Evolutionary conservation across 2,113 vertebrate genomes (phyloP).

Genomic region (Nipponia nippon): DNA sequence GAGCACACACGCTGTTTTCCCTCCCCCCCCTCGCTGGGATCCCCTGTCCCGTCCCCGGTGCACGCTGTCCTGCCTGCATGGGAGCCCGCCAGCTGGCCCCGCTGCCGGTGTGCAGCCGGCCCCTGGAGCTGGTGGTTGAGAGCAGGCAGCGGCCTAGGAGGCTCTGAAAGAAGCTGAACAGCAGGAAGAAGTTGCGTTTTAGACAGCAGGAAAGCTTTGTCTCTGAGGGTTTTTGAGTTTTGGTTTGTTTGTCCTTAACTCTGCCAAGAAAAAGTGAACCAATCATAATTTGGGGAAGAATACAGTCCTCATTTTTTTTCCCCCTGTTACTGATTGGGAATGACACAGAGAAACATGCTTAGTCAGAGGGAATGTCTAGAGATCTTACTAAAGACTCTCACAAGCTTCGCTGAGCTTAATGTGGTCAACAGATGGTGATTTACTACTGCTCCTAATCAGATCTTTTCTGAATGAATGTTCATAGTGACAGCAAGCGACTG

Average conservation of each 20-base stretch:
- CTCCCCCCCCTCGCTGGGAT: accelerated
- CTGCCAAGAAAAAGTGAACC: not conserved
- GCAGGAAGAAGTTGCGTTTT: not conserved
- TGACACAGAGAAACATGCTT: not conserved
- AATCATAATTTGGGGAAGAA: not conserved
- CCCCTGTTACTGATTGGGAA: not conserved
- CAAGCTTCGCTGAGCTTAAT: not conserved
- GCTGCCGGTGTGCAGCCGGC: accelerated
- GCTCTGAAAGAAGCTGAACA: not conserved
- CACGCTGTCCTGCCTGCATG: accelerated
- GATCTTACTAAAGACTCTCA: not conserved
- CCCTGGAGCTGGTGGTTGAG: not conserved
- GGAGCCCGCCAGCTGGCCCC: not conserved
- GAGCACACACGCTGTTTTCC: not conserved
- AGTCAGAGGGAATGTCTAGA: not conserved
- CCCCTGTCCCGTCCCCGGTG: accelerated
- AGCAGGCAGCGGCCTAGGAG: not conserved
- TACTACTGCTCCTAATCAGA: not conserved
- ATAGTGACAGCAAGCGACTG: not conserved
- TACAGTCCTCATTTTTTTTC: not conserved
- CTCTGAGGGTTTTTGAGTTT: not conserved
- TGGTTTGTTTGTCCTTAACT: not conserved
- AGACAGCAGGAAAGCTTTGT: not conserved
- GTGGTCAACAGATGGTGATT: not conserved
- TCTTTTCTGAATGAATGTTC: not conserved